Conservation (phyloP, 2,113 vertebrate species). For the Plectropomus leopardus region DNA sequence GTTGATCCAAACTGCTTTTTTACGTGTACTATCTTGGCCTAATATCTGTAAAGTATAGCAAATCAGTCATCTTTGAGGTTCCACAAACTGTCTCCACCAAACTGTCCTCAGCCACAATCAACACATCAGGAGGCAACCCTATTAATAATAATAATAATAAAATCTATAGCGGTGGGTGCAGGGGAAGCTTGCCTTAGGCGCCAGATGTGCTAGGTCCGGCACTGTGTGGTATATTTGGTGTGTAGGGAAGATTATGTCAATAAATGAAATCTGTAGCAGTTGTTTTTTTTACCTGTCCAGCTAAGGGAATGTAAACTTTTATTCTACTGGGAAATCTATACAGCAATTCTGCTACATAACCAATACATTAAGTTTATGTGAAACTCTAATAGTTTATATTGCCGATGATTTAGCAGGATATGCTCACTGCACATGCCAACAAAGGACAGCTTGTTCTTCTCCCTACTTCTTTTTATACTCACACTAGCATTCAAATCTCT, state of each 20-base stretch:
- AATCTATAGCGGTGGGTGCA: too few relatives aligned
- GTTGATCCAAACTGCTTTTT: too few relatives aligned
- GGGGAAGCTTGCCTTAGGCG: too few relatives aligned
- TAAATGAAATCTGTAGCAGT: background rate
- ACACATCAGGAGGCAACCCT: too few relatives aligned
- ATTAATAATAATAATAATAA: too few relatives aligned
- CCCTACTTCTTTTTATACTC: background rate
- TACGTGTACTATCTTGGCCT: too few relatives aligned
- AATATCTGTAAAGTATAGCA: too few relatives aligned
- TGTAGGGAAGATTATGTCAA: background rate
- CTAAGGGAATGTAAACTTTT: slow-evolving; percentile 5
- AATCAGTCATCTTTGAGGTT: background rate
- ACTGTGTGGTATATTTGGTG: too few relatives aligned
- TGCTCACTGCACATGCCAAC: background rate
- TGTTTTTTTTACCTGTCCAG: background rate
- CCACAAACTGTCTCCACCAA: background rate
- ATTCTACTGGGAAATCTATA: background rate
- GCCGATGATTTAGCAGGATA: slow-evolving; percentile 20
- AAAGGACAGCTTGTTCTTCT: slow-evolving; percentile 11
- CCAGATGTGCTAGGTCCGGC: background rate
- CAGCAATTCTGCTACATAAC: slow-evolving; percentile 7
- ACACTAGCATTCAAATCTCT: slow-evolving; percentile 19
- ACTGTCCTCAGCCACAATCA: slow-evolving; percentile 13
- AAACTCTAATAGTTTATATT: slow-evolving; percentile 13
- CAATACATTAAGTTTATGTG: slow-evolving; percentile 5